Evolutionary conservation across 2,797 vertebrate genomes (phyloP).

Genomic region (Pantherophis alleghaniensis): DNA sequence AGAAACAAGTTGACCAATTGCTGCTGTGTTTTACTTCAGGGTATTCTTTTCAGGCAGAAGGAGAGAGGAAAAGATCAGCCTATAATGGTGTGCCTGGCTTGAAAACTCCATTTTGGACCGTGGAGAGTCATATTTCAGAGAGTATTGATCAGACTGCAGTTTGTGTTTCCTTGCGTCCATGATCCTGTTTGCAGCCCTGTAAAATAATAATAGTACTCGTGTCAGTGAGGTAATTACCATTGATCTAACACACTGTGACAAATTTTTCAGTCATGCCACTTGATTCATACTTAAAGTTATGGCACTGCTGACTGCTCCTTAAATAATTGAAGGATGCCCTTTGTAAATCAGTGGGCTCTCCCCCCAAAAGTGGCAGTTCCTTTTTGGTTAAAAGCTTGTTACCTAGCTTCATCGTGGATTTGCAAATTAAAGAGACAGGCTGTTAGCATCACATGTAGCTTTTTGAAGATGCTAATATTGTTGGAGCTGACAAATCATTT

Average conservation of each 20-base stretch:
- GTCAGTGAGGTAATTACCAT: constrained; percentile 98
- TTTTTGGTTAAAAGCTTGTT: constrained; percentile 60
- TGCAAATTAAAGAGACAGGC: constrained; percentile 61
- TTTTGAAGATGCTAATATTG: constrained; percentile 42
- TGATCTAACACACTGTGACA: constrained; percentile 93
- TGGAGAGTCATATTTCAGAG: constrained; percentile 90
- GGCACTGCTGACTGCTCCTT: constrained; percentile 71
- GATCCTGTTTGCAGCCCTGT: constrained; percentile 93
- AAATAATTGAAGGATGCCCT: constrained; percentile 74
- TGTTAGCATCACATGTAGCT: constrained; percentile 46
- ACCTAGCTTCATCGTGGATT: constrained; percentile 58
- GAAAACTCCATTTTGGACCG: constrained; percentile 86
- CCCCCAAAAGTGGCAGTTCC: constrained; percentile 65
- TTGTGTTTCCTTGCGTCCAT: constrained; percentile 75
- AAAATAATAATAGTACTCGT: constrained; percentile 98
- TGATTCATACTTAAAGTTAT: constrained; percentile 88
- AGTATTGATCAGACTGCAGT: constrained; percentile 87
- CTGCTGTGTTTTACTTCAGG: constrained; percentile 72
- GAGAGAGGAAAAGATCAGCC: constrained; percentile 64
- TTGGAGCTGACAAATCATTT: constrained; percentile 51
- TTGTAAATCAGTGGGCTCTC: constrained; percentile 69
- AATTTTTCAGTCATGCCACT: constrained; percentile 79
- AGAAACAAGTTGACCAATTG: constrained; percentile 73
- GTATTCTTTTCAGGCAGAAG: constrained; percentile 67
- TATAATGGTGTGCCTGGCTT: constrained; percentile 91